Evolutionary conservation across 2,797 vertebrate species (phyloP).

Genomic region (Passerculus sandwichensis): DNA sequence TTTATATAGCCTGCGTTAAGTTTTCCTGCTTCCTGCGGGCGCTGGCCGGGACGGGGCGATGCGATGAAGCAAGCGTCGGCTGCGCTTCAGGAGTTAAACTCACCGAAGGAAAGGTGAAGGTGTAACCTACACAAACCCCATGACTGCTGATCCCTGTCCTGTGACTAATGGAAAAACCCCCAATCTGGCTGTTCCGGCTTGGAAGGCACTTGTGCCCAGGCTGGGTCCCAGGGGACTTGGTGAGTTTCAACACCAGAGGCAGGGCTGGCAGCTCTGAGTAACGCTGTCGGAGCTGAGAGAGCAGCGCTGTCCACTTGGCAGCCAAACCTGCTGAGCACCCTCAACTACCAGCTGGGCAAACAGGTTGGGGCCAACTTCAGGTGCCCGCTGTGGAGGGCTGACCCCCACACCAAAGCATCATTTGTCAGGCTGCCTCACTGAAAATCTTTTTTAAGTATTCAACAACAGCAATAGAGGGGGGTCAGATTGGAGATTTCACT

Average conservation of each 20-base stretch:
- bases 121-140: not conserved
- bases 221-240: not conserved
- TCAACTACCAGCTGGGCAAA: not conserved
- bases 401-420: not conserved
- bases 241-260: not conserved
- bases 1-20: not conserved
- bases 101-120: not conserved
- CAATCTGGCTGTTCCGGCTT: not conserved
- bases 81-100: not conserved
- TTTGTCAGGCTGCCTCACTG: not conserved
- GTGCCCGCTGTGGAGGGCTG: not conserved
- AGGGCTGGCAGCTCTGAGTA: not conserved
- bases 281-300: not conserved
- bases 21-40: slow-evolving; percentile 5
- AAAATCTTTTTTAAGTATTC: not conserved
- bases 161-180: not conserved
- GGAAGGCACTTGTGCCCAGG: not conserved
- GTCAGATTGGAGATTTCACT: not conserved
- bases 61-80: not conserved
- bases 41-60: not conserved
- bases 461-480: not conserved
- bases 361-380: not conserved
- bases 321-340: not conserved
- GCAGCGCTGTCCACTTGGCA: not conserved
- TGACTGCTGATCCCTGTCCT: not conserved